These are phyloP conservation scores for Lasioglossum oenotherae DNA, from an alignment of 2,888 invertebrate species.

Conservation along the genomic window DNA sequence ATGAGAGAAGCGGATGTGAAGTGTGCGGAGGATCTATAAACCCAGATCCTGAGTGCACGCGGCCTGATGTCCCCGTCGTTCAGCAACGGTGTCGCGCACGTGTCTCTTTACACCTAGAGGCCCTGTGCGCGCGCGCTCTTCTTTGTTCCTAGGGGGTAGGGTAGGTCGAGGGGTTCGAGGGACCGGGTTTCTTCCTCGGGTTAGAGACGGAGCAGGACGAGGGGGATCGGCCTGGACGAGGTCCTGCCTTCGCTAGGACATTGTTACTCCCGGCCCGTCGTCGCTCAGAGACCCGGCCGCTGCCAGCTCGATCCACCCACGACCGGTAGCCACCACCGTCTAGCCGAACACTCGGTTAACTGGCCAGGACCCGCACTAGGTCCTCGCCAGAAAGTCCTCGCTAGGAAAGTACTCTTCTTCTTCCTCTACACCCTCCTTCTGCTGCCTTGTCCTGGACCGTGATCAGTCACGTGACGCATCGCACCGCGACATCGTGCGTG, in stretches of 20 bases:
- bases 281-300: slow-evolving; percentile 62
- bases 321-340: slow-evolving; percentile 66
- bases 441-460: slow-evolving; percentile 4
- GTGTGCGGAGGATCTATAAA: background rate
- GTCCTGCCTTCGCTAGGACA: slow-evolving; percentile 82
- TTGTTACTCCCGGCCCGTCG: slow-evolving; percentile 71
- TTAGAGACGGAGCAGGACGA: slow-evolving; percentile 73
- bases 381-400: slow-evolving; percentile 36
- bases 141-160: slow-evolving; percentile 37
- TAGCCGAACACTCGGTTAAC: slow-evolving; percentile 57
- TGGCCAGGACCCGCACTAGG: slow-evolving; percentile 42
- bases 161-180: slow-evolving; percentile 11
- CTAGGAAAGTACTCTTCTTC: background rate
- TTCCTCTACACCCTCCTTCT: slow-evolving; percentile 19
- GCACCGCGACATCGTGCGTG: slow-evolving; percentile 60
- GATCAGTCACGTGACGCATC: slow-evolving; percentile 67
- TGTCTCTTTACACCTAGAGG: slow-evolving; percentile 26
- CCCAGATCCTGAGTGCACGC: background rate
- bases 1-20: background rate
- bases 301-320: slow-evolving; percentile 63
- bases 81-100: slow-evolving; percentile 14
- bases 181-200: slow-evolving; percentile 64
- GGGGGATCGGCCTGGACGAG: slow-evolving; percentile 77
- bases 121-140: slow-evolving; percentile 33
- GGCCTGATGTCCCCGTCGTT: slow-evolving; percentile 1